Evolutionary conservation across 2,797 vertebrate genomes (phyloP).

Genomic region (Propithecus deckenii): DNA sequence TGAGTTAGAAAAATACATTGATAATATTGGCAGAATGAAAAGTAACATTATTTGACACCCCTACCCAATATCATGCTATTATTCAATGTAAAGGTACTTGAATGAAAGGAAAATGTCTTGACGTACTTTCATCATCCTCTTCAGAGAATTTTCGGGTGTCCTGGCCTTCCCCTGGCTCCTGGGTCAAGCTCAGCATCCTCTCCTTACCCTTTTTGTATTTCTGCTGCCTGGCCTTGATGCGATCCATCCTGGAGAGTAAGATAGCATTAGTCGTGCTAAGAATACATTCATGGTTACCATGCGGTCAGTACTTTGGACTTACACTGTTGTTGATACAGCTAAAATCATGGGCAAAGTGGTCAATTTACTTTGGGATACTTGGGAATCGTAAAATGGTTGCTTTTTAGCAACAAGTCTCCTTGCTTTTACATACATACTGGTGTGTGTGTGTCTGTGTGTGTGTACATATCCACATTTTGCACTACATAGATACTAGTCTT

Average conservation of each 20-base stretch:
- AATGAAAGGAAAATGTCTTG: conserved; percentile 35
- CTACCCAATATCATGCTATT: not conserved
- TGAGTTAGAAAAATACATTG: not conserved
- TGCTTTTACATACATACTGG: not conserved
- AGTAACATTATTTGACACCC: not conserved
- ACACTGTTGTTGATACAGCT: not conserved
- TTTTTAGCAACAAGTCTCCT: not conserved
- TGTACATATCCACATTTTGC: not conserved
- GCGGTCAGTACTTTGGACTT: not conserved
- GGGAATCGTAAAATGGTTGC: not conserved
- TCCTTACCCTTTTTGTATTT: conserved; percentile 99
- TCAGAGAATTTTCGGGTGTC: conserved; percentile 88
- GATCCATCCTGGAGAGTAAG: conserved; percentile 94
- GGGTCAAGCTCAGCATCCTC: conserved; percentile 94
- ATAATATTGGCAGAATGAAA: not conserved
- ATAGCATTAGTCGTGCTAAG: not conserved
- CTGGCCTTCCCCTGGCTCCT: conserved; percentile 92
- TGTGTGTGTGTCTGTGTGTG: not conserved
- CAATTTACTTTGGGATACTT: not conserved
- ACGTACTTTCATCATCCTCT: conserved; percentile 91
- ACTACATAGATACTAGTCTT: not conserved
- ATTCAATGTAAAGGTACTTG: not conserved
- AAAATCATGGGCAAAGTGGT: not conserved
- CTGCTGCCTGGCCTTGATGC: conserved; percentile 98
- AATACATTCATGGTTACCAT: not conserved